Evolutionary conservation across 2,797 vertebrate genomes (phyloP).

Genomic region (Lophius americanus): DNA sequence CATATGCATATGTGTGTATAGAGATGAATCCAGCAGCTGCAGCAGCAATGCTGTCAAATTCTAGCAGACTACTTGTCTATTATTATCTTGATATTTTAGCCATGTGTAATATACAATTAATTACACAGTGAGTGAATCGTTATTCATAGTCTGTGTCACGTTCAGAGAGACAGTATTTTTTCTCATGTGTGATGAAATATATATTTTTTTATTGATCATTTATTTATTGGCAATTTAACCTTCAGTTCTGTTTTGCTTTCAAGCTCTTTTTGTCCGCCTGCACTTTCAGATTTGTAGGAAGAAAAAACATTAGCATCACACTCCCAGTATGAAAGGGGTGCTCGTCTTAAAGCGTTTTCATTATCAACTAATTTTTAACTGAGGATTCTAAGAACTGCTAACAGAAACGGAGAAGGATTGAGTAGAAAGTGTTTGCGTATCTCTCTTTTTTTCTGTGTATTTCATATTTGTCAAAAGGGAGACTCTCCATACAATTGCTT

Average conservation of each 20-base stretch:
- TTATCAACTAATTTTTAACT: slow-evolving; percentile 84
- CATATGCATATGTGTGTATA: slow-evolving; percentile 27
- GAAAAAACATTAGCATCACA: slow-evolving; percentile 74
- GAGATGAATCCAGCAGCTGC: slow-evolving; percentile 74
- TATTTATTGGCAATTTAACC: slow-evolving; percentile 60
- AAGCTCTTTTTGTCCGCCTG: slow-evolving; percentile 34
- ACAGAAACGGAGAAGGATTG: slow-evolving; percentile 48
- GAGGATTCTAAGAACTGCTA: slow-evolving; percentile 72
- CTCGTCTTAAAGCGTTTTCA: slow-evolving; percentile 75
- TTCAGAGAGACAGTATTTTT: slow-evolving; percentile 22
- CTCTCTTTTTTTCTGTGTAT: slow-evolving; percentile 37
- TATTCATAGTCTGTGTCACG: slow-evolving; percentile 43
- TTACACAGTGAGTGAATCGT: slow-evolving; percentile 57
- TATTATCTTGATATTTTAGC: slow-evolving; percentile 48
- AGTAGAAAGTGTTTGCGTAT: slow-evolving; percentile 21
- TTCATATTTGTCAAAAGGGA: slow-evolving; percentile 64
- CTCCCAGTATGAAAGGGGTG: slow-evolving; percentile 73
- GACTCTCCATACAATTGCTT: slow-evolving; percentile 62
- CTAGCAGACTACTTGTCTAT: slow-evolving; percentile 64
- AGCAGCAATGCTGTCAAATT: slow-evolving; percentile 68
- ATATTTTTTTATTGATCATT: slow-evolving; percentile 60
- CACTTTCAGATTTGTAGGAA: slow-evolving; percentile 56
- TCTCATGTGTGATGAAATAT: slow-evolving; percentile 28
- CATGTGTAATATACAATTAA: slow-evolving; percentile 61
- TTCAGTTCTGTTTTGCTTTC: slow-evolving; percentile 22